Evolutionary conservation across 2,888 invertebrate species (phyloP).

Genomic region (Agrotis puta): DNA sequence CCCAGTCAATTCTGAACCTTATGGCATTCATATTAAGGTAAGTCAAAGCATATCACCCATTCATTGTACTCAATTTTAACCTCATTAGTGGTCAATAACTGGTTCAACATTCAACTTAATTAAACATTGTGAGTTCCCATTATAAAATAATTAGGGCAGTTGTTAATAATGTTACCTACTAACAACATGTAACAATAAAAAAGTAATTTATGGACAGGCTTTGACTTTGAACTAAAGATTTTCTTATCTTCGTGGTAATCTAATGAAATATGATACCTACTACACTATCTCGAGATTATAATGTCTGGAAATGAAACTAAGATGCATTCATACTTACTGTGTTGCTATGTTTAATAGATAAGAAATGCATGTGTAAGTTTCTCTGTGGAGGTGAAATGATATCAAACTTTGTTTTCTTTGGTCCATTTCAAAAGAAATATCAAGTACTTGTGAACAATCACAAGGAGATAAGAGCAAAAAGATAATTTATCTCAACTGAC

Average conservation of each 20-base stretch:
- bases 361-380: slow-evolving; percentile 11
- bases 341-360: slow-evolving; percentile 25
- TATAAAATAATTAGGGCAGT: slow-evolving; percentile 29
- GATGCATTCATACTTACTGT: slow-evolving; percentile 12
- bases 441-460: slow-evolving; percentile 3
- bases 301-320: slow-evolving; percentile 17
- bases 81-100: slow-evolving; percentile 43
- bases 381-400: slow-evolving; percentile 14
- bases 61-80: slow-evolving; percentile 9
- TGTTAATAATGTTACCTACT: slow-evolving; percentile 12
- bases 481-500: slow-evolving; percentile 43
- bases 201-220: neutral
- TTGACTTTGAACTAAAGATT: slow-evolving; percentile 36
- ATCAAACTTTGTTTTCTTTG: slow-evolving; percentile 15
- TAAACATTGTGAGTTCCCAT: slow-evolving; percentile 35
- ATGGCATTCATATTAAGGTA: neutral
- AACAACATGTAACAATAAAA: neutral
- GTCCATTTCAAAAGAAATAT: neutral
- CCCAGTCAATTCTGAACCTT: no score
- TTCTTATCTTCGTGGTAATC: slow-evolving; percentile 36
- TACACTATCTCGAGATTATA: slow-evolving; percentile 13
- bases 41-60: neutral
- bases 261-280: slow-evolving; percentile 34
- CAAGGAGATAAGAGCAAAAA: slow-evolving; percentile 31
- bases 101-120: slow-evolving; percentile 35